Evolutionary conservation across 2,113 vertebrate genomes (phyloP).

Genomic region (Pollachius pollachius): DNA sequence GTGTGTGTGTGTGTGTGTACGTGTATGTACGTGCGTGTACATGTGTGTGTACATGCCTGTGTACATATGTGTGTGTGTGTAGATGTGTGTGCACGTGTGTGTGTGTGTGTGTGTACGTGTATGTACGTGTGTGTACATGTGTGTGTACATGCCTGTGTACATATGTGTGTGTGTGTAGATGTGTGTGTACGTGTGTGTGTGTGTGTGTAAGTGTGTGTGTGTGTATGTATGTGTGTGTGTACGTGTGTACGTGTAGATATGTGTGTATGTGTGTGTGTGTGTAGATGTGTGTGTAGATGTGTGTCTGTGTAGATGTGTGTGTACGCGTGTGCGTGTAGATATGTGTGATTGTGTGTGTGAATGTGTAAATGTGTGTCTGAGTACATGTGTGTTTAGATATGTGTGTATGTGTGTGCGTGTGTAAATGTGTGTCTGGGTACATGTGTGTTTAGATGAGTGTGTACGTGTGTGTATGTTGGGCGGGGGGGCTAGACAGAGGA

Average conservation of each 20-base stretch:
- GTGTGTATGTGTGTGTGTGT: too few species aligned
- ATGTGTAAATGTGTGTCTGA: neutral
- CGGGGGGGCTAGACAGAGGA: too few species aligned
- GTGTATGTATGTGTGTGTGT: neutral
- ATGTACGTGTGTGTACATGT: neutral
- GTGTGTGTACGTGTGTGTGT: too few species aligned
- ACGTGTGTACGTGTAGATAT: neutral
- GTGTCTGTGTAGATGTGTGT: too few species aligned
- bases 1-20: neutral
- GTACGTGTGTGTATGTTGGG: neutral
- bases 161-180: neutral
- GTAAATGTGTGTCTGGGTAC: too few species aligned
- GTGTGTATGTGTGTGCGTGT: neutral
- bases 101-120: neutral
- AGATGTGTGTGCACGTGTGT: neutral
- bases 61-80: neutral
- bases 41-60: neutral
- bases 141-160: conserved; percentile 1
- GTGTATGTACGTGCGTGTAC: neutral
- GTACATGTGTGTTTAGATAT: neutral
- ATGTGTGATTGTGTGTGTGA: too few species aligned
- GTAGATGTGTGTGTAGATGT: too few species aligned
- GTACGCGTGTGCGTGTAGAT: too few species aligned
- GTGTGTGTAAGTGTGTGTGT: too few species aligned
- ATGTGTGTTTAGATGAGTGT: neutral